Evolutionary conservation across 2,797 vertebrate genomes (phyloP), one percentile per base, ranked within the genome.

Genomic region (Streptopelia turtur): DNA sequence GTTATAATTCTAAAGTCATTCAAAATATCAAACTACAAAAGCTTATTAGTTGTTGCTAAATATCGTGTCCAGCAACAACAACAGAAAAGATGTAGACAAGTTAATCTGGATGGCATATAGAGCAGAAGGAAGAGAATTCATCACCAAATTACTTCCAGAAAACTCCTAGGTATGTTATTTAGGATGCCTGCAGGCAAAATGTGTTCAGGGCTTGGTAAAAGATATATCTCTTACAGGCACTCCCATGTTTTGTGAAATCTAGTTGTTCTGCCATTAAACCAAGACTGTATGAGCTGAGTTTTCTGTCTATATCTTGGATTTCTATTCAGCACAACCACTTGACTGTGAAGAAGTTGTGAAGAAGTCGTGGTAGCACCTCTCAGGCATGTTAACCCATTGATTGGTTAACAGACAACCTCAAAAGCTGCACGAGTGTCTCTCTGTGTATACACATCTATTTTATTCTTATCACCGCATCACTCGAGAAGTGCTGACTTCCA

Each of bases 401-500:
- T 0, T 1, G 1, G 7, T 31, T n/a, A 69, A 30, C 18, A 53
- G 31, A 35, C 8, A 13, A 25, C 20, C 21, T 60, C 5, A 0
- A 88, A 41, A 43, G 15, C 4, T 72, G 4, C 4, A 3, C 22
- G 16, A 47, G 28, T 8, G 1, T 35, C 8, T 55, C 6, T 59
- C 0, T 21, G 2, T 39, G 16, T n/a, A 11, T 6, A 2, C 22
- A 50, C 18, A 70, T 52, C 23, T 59, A 8, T n/a, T 91, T 57
- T 55, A 66, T 64, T 76, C 14, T 37, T 60, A 25, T 5, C 3
- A n/a, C 22, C 16, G 43, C 16, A 59, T 11, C 31, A 23, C 25
- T 33, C 68, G 39, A 50, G 41, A 86, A 72, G 13, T 1, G 1
- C 24, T 47, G 57, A 43, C 39, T 84, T 57, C 8, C 53, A 35